Percentiles rank a stretch among this genome's conserved stretches.
Conservation (phyloP, 1,140 invertebrate genomes). For the Lethrus apterus region DNA sequence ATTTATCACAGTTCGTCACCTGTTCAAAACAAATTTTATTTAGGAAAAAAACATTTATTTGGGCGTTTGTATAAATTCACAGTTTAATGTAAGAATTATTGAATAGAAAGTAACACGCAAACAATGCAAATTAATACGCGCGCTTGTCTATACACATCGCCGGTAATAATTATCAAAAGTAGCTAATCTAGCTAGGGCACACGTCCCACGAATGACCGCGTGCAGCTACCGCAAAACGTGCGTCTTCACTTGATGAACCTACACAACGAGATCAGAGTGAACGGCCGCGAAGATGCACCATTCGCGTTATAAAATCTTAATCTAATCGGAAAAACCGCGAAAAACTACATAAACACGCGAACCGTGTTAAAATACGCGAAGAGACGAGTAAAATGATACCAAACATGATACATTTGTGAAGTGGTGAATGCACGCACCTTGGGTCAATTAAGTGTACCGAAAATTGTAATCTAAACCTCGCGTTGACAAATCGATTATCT, state of each 20-base stretch:
- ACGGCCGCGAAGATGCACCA: constrained; percentile 18
- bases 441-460: constrained; percentile 39
- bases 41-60: too few relatives aligned
- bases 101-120: constrained; percentile 11
- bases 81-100: too few relatives aligned
- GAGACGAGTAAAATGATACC: constrained; percentile 30
- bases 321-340: constrained; percentile 13
- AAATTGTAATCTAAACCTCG: constrained; percentile 41
- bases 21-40: constrained; percentile 12
- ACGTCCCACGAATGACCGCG: constrained; percentile 20
- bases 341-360: constrained; percentile 7
- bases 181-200: constrained; percentile 23
- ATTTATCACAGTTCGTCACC: constrained; percentile 6
- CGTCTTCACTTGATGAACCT: constrained; percentile 22
- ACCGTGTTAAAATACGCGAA: constrained; percentile 13
- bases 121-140: constrained; percentile 15
- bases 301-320: constrained; percentile 15
- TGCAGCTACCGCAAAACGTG: constrained; percentile 26
- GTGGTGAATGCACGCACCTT: constrained; percentile 25
- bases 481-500: constrained; percentile 43
- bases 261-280: constrained; percentile 21
- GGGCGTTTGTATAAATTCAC: too few relatives aligned
- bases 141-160: constrained; percentile 12
- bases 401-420: constrained; percentile 28
- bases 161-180: constrained; percentile 21